Evolutionary conservation across 1,140 invertebrate genomes (phyloP), one percentile per base, ranked within the genome.

Genomic region (Pseudomyrmex gracilis): DNA sequence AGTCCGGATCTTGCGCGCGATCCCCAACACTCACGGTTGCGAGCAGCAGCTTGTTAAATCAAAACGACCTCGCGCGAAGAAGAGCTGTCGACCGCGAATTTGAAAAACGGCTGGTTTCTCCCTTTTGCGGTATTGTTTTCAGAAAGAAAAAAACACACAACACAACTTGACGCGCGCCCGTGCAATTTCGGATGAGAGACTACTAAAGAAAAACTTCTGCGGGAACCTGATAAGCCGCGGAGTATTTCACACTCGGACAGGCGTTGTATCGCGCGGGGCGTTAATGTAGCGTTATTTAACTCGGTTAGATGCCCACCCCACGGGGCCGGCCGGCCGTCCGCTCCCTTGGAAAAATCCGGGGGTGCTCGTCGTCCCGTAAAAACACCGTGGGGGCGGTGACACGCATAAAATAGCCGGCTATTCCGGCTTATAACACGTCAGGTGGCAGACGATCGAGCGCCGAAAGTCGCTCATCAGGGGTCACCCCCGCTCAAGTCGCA

Each of bases 171-270:
- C 49, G 22, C 0, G 15, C 43, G 58, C 61, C 55, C 22, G n/a
- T 20, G 49, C 13, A 60, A 77, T 61, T 85, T 85, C 74, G 71
- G 9, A 34, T 20, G 57, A 9, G 53, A 73, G 47, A 80, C 60
- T 78, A 83, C 84, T 88, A 76, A 90, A 92, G 90, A 80, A 22
- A 92, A 92, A 92, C 83, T 78, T 89, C 89, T 92, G 90, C 91
- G 87, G 90, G 83, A 82, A 84, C 51, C 90, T 92, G 93, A 94
- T 94, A 94, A 94, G 93, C 93, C 90, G 49, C 73, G 92, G 91
- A 91, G 93, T 94, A 94, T 94, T 94, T 94, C 93, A 94, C 94
- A 94, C 93, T 94, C 91, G 93, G 93, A 90, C 93, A 93, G 84
- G 64, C 87, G 87, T 90, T 90, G 90, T 92, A 91, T 90, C 90